A percentile compares a stretch with the other conserved stretches of the same genome.
Conservation (phyloP, 2,888 invertebrate genomes). For the Hydraecia micacea region DNA sequence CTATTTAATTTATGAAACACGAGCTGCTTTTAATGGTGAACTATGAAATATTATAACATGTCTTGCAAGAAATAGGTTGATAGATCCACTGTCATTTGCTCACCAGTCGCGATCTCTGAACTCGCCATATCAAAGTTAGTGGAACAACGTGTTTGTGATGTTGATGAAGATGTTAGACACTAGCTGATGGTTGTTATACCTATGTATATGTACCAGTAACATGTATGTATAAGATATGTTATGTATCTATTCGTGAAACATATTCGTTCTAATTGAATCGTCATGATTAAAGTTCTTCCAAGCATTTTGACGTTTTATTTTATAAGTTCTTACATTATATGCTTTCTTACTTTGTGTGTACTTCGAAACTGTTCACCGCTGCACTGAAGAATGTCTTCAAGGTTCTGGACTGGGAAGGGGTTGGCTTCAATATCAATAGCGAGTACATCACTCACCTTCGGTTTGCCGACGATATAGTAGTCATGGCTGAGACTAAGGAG, state of each 20-base stretch:
- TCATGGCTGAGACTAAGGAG: no score
- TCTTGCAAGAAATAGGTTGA: constrained; percentile 1
- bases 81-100: not conserved
- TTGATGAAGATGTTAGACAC: constrained; percentile 67
- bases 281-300: constrained; percentile 88
- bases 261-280: constrained; percentile 80
- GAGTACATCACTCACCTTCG: no score
- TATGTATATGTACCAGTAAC: constrained; percentile 73
- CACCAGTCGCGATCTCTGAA: constrained; percentile 34
- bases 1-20: not conserved
- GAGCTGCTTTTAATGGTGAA: not conserved
- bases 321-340: not conserved
- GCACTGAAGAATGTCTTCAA: no score
- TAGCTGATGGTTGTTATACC: constrained; percentile 77
- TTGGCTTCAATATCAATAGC: no score
- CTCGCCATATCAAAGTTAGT: constrained; percentile 60
- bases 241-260: constrained; percentile 66
- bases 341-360: no score
- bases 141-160: constrained; percentile 73
- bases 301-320: constrained; percentile 59
- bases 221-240: constrained; percentile 68
- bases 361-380: no score
- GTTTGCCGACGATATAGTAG: no score
- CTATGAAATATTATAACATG: not conserved
- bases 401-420: no score